Evolutionary conservation across 2,113 vertebrate genomes (phyloP).

Genomic region (Callithrix jacchus): DNA sequence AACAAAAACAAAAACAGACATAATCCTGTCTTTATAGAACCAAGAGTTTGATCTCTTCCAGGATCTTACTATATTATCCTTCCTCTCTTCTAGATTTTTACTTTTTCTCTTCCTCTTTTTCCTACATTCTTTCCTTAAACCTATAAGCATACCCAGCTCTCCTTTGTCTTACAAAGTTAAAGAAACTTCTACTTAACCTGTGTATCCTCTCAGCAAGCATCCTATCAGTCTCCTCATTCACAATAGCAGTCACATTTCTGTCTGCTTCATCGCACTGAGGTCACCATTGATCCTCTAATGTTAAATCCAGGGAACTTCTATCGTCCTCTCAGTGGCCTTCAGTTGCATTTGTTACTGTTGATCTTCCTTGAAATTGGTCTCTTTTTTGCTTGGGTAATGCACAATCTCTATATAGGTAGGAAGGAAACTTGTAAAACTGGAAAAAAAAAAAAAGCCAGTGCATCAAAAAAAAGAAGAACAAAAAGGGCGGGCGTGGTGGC

Average conservation of each 20-base stretch:
- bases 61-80: background rate
- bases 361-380: background rate
- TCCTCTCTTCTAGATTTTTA: background rate
- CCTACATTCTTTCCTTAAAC: background rate
- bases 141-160: background rate
- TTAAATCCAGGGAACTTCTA: background rate
- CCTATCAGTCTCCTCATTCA: background rate
- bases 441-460: background rate
- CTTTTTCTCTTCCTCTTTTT: background rate
- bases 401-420: background rate
- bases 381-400: background rate
- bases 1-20: background rate
- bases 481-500: too few relatives aligned
- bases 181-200: too few relatives aligned
- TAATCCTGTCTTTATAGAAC: background rate
- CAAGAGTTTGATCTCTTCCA: background rate
- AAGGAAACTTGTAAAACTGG: background rate
- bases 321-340: background rate
- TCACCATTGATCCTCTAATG: background rate
- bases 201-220: background rate
- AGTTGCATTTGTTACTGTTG: background rate
- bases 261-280: background rate
- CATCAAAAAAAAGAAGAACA: background rate
- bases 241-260: background rate
- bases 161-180: background rate